Conservation (phyloP, 2,888 invertebrate genomes). For the Geotrupes spiniger region DNA sequence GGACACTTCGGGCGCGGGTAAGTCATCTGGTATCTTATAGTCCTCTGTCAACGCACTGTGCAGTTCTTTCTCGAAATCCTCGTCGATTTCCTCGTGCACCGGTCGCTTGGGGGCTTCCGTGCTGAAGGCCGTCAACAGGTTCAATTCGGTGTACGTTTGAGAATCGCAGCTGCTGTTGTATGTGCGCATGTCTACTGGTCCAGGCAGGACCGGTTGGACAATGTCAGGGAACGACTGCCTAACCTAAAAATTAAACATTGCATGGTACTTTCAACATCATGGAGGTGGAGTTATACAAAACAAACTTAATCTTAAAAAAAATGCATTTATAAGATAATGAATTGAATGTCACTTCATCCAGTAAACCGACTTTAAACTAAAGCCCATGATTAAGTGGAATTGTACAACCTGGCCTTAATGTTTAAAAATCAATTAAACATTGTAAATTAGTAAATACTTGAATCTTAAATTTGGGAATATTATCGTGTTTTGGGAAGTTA, state of each 20-base stretch:
- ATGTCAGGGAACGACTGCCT: constrained; percentile 56
- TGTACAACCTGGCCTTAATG: no score
- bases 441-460: no score
- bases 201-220: constrained; percentile 74
- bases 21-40: constrained; percentile 51
- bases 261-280: constrained; percentile 39
- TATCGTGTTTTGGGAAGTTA: no score
- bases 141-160: constrained; percentile 59
- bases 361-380: no score
- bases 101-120: constrained; percentile 68
- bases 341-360: no score
- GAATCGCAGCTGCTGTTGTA: constrained; percentile 66
- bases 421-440: no score
- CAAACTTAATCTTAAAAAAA: no score
- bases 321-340: no score
- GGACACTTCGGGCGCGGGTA: constrained; percentile 50
- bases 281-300: no score
- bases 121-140: constrained; percentile 66
- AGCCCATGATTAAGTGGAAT: no score
- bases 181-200: constrained; percentile 87
- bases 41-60: constrained; percentile 65
- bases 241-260: no score
- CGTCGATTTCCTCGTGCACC: constrained; percentile 68
- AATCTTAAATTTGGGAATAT: no score
- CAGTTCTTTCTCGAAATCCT: constrained; percentile 75